Evolutionary conservation across 53 echinoderm and acorn worm species (phyloP), one percentile per base, ranked within the genome.

Genomic region (Actinopyga echinites): DNA sequence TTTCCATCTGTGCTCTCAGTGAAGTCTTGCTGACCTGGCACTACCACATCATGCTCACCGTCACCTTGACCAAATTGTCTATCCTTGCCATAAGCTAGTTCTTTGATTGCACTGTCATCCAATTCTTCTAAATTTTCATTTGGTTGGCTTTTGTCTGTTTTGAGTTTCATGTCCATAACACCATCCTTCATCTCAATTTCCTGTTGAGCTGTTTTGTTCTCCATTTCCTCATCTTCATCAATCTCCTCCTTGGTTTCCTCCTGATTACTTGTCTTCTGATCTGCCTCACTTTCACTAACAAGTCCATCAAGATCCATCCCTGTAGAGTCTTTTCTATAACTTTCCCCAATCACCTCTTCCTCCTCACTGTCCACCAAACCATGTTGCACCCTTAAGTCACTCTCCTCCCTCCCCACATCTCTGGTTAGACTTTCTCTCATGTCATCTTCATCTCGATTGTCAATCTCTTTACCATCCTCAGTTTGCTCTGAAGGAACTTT

Each of bases 121-220:
- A 59, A 42, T 25, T 82, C 82, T 38, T 15, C 82, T 61, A 61
- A 58, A 34, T 82, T 59, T 40, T 82, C 82, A 82, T 82, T 62
- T 32, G 82, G 62, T 82, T 82, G 62, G 20, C 29, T 82, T 61
- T 82, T 43, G 11, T 57, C 43, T 44, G 61, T 82, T 82, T 82
- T 61, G 10, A 62, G 62, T 62, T 82, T 64, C 44, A 64, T 58
- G 36, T 43, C 62, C 23, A 19, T 61, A 44, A 44, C 82, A 61
- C 34, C 43, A 60, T 23, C 22, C 59, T 79, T 60, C 37, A 60
- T 52, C 33, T 57, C 57, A 9, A 57, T 6, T 58, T 60, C 55
- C 35, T 40, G 30, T 3, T 35, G 35, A 79, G 30, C 55, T 58
- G 60, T 58, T 60, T 60, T 58, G 35, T 58, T 59, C 55, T 82